Evolutionary conservation across 2,888 invertebrate species (phyloP).

Genomic region (Yponomeuta sedellus): DNA sequence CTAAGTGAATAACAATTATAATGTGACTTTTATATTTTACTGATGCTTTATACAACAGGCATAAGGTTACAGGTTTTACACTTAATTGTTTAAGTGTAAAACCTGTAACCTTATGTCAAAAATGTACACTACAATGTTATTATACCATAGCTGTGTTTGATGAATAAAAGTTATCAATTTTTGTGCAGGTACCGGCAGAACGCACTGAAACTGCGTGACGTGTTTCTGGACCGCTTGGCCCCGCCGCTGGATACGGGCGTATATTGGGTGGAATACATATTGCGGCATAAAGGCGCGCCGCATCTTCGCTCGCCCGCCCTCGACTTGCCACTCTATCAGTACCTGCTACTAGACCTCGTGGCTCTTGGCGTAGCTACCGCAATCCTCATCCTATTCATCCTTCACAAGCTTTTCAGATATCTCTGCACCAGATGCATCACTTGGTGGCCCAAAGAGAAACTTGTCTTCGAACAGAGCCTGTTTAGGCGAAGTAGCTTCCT

Average conservation of each 20-base stretch:
- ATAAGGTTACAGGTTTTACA: too few species aligned
- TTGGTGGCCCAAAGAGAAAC: slow-evolving; percentile 59
- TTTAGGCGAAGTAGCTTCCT: slow-evolving; percentile 52
- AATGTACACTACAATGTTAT: too few species aligned
- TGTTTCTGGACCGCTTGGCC: slow-evolving; percentile 76
- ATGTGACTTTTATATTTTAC: too few species aligned
- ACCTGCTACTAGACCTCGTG: slow-evolving; percentile 57
- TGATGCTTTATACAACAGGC: too few species aligned
- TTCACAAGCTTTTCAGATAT: slow-evolving; percentile 56
- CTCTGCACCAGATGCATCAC: slow-evolving; percentile 59
- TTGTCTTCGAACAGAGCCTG: slow-evolving; percentile 53
- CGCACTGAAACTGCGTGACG: slow-evolving; percentile 59
- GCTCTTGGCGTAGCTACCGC: slow-evolving; percentile 46
- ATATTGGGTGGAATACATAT: slow-evolving; percentile 80
- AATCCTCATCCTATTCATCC: slow-evolving; percentile 46
- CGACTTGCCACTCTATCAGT: slow-evolving; percentile 65
- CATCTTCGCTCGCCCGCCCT: slow-evolving; percentile 70
- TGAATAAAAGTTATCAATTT: background rate
- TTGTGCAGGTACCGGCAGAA: slow-evolving; percentile 71
- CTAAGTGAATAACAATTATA: too few species aligned
- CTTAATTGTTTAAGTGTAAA: too few species aligned
- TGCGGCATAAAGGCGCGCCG: slow-evolving; percentile 73
- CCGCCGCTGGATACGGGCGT: slow-evolving; percentile 77
- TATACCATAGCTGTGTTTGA: too few species aligned
- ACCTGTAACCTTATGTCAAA: too few species aligned